Percentiles rank a stretch among this genome's conserved stretches.
Evolutionary conservation across 2,888 invertebrate genomes (phyloP).

Genomic region (Ichneumoninae sp.): DNA sequence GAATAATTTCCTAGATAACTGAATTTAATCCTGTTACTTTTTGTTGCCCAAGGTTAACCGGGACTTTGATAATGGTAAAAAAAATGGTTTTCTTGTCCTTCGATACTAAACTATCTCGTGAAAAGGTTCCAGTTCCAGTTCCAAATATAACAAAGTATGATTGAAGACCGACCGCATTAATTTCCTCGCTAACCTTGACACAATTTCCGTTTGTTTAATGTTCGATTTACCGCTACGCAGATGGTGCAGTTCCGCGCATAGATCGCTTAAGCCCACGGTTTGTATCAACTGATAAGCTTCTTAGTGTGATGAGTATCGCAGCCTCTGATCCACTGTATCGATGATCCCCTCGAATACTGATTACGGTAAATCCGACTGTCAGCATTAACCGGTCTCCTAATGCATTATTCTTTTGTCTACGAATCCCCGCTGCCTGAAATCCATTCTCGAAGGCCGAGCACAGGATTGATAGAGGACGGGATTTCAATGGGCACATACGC

Average conservation of each 20-base stretch:
- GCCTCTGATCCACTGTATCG: neutral
- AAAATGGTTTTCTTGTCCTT: too few species aligned
- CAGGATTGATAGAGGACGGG: neutral
- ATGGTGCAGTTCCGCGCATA: neutral
- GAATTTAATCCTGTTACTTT: too few species aligned
- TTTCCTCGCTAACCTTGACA: too few species aligned
- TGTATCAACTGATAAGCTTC: conserved; percentile 17
- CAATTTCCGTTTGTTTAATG: neutral
- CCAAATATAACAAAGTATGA: too few species aligned
- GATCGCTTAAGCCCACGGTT: neutral
- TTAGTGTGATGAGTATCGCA: conserved; percentile 8
- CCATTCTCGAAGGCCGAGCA: neutral
- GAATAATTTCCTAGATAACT: too few species aligned
- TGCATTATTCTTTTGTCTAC: conserved; percentile 1
- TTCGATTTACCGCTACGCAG: neutral
- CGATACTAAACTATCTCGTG: neutral
- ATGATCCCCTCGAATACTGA: conserved; percentile 42
- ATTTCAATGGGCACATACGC: conserved; percentile 6
- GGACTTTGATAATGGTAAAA: too few species aligned
- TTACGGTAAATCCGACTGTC: conserved; percentile 38
- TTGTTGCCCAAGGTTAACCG: too few species aligned
- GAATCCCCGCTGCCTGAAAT: neutral
- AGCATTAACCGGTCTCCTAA: conserved; percentile 10
- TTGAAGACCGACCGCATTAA: too few species aligned
- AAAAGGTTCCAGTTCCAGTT: neutral